phyloP scores from a whole-genome alignment of 2,113 vertebrate genomes.

The Isichthys henryi region DNA sequence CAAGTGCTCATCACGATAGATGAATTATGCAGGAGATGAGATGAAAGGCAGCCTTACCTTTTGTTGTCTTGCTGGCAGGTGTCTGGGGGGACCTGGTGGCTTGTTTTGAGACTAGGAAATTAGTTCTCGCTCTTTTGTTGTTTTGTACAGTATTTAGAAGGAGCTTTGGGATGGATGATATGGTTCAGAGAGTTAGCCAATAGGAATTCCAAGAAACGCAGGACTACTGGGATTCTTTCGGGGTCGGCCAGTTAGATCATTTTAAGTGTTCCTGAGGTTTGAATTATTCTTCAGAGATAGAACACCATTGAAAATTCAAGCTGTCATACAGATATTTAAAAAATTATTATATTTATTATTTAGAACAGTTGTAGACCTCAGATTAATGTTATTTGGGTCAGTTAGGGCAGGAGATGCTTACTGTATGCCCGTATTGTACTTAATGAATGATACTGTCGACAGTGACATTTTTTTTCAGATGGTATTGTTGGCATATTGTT shows the following conservation, averaged over 20 bases:
- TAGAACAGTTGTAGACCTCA: neutral
- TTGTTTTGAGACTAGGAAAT: neutral
- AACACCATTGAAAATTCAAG: neutral
- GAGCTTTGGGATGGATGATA: slow-evolving; percentile 5
- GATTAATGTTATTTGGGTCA: neutral
- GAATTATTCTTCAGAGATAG: neutral
- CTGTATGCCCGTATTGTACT: neutral
- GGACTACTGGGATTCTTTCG: neutral
- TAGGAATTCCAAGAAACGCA: neutral
- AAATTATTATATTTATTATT: neutral
- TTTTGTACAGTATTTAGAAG: neutral
- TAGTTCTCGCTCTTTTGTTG: neutral
- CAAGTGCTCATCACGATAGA: neutral
- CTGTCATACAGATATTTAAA: neutral
- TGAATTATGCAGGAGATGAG: slow-evolving; percentile 16
- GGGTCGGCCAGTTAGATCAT: neutral
- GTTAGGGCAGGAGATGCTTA: neutral
- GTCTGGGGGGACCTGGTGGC: neutral
- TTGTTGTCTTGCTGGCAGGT: neutral
- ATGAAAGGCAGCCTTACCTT: slow-evolving; percentile 2
- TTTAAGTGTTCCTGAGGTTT: neutral
- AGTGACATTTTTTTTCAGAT: neutral
- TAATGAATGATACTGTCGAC: neutral
- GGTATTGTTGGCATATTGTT: neutral
- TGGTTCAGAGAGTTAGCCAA: neutral